phyloP scores from a whole-genome alignment of 1,140 invertebrate genomes.

The Cepaea nemoralis region DNA sequence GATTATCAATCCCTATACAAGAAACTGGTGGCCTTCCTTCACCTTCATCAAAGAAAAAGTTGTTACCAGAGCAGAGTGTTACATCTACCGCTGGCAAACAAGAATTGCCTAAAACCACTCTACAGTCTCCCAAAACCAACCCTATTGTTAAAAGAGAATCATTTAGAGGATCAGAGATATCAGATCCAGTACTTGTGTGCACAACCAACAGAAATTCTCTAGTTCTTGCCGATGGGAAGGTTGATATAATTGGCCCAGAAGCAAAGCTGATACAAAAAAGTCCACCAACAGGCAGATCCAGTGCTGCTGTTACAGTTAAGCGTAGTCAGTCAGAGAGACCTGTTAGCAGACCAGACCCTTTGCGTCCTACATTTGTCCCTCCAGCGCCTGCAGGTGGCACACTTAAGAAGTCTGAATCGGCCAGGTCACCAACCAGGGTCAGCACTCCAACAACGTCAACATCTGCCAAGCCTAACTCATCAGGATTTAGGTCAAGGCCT shows the following conservation, averaged over 20 bases:
- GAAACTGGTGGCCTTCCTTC: conserved; percentile 20
- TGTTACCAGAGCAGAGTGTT: background rate
- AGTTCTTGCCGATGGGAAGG: conserved; percentile 46
- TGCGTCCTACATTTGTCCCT: background rate
- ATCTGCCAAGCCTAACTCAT: background rate
- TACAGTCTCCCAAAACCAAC: conserved; percentile 14
- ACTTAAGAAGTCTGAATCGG: conserved; percentile 16
- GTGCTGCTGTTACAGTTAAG: conserved; percentile 23
- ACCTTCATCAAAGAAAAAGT: conserved; percentile 26
- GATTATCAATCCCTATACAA: conserved; percentile 21
- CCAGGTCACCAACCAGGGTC: conserved; percentile 17
- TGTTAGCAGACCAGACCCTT: conserved; percentile 2
- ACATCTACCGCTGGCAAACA: conserved; percentile 22
- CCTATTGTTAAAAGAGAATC: conserved; percentile 44
- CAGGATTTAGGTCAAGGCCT: conserved; percentile 13
- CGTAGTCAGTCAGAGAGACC: conserved; percentile 41
- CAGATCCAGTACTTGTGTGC: conserved; percentile 50
- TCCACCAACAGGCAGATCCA: background rate
- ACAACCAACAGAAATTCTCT: conserved; percentile 53
- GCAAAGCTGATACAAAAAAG: conserved; percentile 13
- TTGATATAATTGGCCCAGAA: conserved; percentile 38
- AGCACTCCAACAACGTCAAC: background rate
- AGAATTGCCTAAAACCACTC: conserved; percentile 13
- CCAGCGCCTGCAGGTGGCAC: background rate
- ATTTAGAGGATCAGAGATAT: conserved; percentile 48